phyloP scores from a whole-genome alignment of 2,888 invertebrate genomes.

The Yponomeuta malinellus region DNA sequence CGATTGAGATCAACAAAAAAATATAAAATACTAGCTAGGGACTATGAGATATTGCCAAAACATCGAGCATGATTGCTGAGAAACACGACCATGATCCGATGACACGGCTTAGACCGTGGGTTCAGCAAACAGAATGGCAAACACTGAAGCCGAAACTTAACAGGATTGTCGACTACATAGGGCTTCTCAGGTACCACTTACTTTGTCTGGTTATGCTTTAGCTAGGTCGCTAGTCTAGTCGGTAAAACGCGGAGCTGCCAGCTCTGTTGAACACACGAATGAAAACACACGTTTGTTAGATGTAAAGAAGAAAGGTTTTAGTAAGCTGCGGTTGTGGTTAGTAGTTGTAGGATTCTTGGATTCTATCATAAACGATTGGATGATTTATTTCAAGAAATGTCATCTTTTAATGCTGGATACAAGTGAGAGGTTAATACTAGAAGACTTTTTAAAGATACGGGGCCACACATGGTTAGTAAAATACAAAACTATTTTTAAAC shows the following conservation, averaged over 20 bases:
- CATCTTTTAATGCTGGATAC: too few relatives aligned
- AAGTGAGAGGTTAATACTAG: too few relatives aligned
- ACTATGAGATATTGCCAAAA: too few relatives aligned
- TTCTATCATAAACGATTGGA: too few relatives aligned
- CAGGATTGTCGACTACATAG: not conserved
- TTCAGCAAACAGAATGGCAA: not conserved
- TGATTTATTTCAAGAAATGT: too few relatives aligned
- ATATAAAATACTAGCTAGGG: too few relatives aligned
- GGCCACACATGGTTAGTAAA: too few relatives aligned
- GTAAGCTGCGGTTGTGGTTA: not conserved
- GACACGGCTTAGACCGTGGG: not conserved
- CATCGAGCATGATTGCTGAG: not conserved
- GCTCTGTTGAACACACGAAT: slow-evolving; percentile 5
- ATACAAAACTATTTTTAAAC: too few relatives aligned
- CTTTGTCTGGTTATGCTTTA: slow-evolving; percentile 7
- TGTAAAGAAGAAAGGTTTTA: not conserved
- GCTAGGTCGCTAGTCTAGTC: not conserved
- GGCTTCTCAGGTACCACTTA: slow-evolving; percentile 8
- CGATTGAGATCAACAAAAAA: too few relatives aligned
- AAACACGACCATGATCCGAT: not conserved
- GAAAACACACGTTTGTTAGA: slow-evolving; percentile 1
- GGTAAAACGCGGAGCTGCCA: not conserved
- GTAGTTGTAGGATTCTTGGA: not conserved
- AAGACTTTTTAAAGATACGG: too few relatives aligned
- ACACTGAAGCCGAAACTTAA: slow-evolving; percentile 4